Evolutionary conservation across 2,113 vertebrate species (phyloP).

Genomic region (Tupaia tana): DNA sequence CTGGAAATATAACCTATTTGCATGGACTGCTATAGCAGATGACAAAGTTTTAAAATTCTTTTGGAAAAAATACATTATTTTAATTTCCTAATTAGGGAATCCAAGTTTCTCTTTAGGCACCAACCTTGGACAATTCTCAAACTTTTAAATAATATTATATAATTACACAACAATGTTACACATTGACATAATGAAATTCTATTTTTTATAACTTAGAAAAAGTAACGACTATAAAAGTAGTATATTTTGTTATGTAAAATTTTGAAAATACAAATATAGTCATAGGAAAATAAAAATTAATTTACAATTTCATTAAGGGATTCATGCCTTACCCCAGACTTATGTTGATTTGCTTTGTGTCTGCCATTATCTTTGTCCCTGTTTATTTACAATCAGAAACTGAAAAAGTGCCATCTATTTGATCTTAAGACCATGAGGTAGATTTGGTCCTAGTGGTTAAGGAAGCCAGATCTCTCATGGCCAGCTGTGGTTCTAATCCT

Average conservation of each 20-base stretch:
- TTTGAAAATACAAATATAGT: not conserved
- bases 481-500: too few relatives aligned
- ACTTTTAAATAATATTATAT: not conserved
- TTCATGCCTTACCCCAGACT: not conserved
- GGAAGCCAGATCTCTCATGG: too few relatives aligned
- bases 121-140: not conserved
- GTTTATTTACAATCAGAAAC: constrained; percentile 41
- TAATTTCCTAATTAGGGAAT: not conserved
- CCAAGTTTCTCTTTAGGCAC: not conserved
- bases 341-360: not conserved
- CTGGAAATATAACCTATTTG: not conserved
- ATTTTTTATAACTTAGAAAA: not conserved
- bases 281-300: constrained; percentile 20
- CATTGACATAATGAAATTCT: too few relatives aligned
- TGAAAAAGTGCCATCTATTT: not conserved
- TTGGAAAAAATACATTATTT: not conserved
- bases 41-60: constrained; percentile 2
- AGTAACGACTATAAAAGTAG: not conserved
- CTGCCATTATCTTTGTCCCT: not conserved
- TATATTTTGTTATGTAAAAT: not conserved
- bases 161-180: too few relatives aligned
- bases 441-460: too few relatives aligned
- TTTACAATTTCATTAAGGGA: not conserved
- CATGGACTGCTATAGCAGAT: not conserved
- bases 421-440: not conserved